Conservation (phyloP, 1,140 invertebrate species). For the Dinoponera quadriceps region DNA sequence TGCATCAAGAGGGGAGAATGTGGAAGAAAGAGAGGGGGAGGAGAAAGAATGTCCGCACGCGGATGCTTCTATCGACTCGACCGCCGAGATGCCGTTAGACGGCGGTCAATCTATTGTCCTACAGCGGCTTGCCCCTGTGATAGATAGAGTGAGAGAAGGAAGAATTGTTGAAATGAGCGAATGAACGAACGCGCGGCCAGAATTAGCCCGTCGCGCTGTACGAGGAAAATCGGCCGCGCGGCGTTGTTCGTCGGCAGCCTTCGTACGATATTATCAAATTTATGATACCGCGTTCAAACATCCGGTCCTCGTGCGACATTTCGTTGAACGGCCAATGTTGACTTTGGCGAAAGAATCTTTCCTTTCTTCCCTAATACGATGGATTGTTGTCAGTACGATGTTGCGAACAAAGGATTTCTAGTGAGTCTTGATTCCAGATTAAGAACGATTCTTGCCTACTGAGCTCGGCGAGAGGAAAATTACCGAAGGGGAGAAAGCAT, state of each 20-base stretch:
- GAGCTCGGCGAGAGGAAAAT: neutral
- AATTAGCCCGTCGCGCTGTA: slow-evolving; percentile 22
- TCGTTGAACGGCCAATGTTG: neutral
- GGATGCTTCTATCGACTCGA: slow-evolving; percentile 73
- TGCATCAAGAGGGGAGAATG: slow-evolving; percentile 36
- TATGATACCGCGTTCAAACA: slow-evolving; percentile 1
- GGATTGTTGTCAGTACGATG: too few relatives aligned
- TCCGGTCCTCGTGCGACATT: neutral
- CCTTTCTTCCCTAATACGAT: too few relatives aligned
- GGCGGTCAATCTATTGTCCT: slow-evolving; percentile 81
- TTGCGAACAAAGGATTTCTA: too few relatives aligned
- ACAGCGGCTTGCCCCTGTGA: neutral
- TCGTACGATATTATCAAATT: slow-evolving; percentile 4
- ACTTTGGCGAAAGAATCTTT: neutral
- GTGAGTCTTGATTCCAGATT: too few relatives aligned
- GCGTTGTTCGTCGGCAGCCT: neutral
- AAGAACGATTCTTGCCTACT: neutral
- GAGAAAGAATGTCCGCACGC: slow-evolving; percentile 57
- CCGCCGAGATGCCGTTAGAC: slow-evolving; percentile 82
- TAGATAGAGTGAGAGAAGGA: too few relatives aligned
- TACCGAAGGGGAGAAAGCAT: neutral
- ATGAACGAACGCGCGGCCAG: slow-evolving; percentile 32
- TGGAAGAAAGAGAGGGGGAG: slow-evolving; percentile 45
- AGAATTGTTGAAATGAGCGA: slow-evolving; percentile 8
- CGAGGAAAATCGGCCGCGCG: neutral